Evolutionary conservation across 2,113 vertebrate species (phyloP).

Genomic region (Cephalopterus ornatus): DNA sequence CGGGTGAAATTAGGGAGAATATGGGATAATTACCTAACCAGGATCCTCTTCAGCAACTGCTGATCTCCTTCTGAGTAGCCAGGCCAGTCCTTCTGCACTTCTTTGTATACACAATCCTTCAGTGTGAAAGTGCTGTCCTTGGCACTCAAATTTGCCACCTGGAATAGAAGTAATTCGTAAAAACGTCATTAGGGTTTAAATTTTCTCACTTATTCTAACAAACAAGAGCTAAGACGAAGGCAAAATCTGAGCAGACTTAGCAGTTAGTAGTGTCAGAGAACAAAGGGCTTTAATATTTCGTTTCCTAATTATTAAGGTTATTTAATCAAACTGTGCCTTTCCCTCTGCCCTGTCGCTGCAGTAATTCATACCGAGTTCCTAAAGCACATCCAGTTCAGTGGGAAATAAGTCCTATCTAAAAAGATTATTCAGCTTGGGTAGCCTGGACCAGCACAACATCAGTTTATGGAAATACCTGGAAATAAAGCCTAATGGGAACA

Average conservation of each 20-base stretch:
- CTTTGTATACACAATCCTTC: slow-evolving; percentile 89
- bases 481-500: neutral
- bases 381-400: neutral
- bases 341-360: neutral
- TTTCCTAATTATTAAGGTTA: neutral
- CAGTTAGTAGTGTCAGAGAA: neutral
- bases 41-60: slow-evolving; percentile 90
- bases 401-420: neutral
- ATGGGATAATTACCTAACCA: slow-evolving; percentile 79
- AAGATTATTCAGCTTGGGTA: neutral
- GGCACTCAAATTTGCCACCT: slow-evolving; percentile 90
- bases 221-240: neutral
- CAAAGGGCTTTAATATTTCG: neutral
- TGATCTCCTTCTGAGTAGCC: slow-evolving; percentile 96
- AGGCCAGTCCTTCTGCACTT: slow-evolving; percentile 94
- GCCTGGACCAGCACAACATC: neutral
- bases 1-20: neutral
- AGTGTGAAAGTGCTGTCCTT: slow-evolving; percentile 92
- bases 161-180: neutral
- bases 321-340: neutral
- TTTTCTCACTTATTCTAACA: neutral
- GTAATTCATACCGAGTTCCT: neutral
- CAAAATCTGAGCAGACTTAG: neutral
- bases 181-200: neutral
- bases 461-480: neutral